A percentile compares a stretch with the other conserved stretches of the same genome.
Evolutionary conservation across 2,888 invertebrate species (phyloP).

Genomic region (Drosophila infuscata): DNA sequence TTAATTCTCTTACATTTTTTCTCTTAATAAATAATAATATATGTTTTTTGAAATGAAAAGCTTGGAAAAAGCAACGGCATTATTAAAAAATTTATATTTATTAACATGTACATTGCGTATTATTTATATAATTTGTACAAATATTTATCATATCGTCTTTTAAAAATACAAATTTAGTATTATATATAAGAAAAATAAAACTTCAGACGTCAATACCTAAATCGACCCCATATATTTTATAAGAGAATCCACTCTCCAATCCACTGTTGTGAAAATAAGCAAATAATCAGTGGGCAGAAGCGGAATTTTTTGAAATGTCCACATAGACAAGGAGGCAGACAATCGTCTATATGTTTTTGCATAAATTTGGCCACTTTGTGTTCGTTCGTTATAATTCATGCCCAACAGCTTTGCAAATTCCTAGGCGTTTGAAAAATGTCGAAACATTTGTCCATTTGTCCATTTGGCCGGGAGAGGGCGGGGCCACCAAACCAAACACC

Average conservation of each 20-base stretch:
- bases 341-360: slow-evolving; percentile 61
- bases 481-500: slow-evolving; percentile 26
- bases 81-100: not conserved
- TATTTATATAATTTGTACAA: not conserved
- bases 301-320: slow-evolving; percentile 46
- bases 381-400: slow-evolving; percentile 25
- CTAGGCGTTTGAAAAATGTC: slow-evolving; percentile 73
- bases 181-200: not conserved
- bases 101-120: not conserved
- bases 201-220: not conserved
- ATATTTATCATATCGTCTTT: not conserved
- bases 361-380: slow-evolving; percentile 78
- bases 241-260: not conserved
- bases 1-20: not conserved
- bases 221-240: not conserved
- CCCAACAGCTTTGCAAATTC: slow-evolving; percentile 59
- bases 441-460: slow-evolving; percentile 80
- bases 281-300: slow-evolving; percentile 50
- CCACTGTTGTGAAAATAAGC: slow-evolving; percentile 36
- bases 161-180: not conserved
- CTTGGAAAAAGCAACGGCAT: not conserved
- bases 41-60: not conserved
- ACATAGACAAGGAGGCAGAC: slow-evolving; percentile 24
- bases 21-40: not conserved
- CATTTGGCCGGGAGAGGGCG: slow-evolving; percentile 49